Percentiles rank a stretch among this genome's conserved stretches.
Evolutionary conservation across 2,113 vertebrate species (phyloP).

Genomic region (Actenoides hombroni): DNA sequence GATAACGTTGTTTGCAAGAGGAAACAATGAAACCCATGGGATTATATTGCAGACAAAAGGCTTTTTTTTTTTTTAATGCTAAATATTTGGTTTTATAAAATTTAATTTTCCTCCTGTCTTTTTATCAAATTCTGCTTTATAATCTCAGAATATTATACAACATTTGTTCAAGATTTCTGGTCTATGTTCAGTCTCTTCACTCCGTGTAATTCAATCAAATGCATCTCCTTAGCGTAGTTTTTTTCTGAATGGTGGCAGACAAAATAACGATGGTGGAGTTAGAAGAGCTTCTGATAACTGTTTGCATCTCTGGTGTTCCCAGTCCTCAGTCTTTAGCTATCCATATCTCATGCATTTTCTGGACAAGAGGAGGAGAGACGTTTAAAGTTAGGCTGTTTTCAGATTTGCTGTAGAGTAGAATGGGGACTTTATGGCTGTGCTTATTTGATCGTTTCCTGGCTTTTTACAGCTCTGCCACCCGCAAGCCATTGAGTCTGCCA

Average conservation of each 20-base stretch:
- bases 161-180: not conserved
- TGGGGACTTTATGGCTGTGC: slow-evolving; percentile 66
- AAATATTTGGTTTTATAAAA: not conserved
- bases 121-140: not conserved
- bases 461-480: slow-evolving; percentile 20
- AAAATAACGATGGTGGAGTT: not conserved
- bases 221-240: not conserved
- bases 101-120: not conserved
- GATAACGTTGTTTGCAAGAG: not conserved
- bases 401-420: slow-evolving; percentile 40
- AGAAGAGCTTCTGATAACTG: not conserved
- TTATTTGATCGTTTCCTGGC: slow-evolving; percentile 68
- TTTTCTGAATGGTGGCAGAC: not conserved
- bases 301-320: not conserved
- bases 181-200: not conserved
- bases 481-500: not conserved
- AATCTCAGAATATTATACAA: not conserved
- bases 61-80: not conserved
- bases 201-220: not conserved
- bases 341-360: not conserved
- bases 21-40: not conserved
- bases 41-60: not conserved
- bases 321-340: not conserved
- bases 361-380: not conserved
- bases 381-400: slow-evolving; percentile 1